Conservation (phyloP, 1,140 invertebrate species). For the Trichogramma pretiosum region DNA sequence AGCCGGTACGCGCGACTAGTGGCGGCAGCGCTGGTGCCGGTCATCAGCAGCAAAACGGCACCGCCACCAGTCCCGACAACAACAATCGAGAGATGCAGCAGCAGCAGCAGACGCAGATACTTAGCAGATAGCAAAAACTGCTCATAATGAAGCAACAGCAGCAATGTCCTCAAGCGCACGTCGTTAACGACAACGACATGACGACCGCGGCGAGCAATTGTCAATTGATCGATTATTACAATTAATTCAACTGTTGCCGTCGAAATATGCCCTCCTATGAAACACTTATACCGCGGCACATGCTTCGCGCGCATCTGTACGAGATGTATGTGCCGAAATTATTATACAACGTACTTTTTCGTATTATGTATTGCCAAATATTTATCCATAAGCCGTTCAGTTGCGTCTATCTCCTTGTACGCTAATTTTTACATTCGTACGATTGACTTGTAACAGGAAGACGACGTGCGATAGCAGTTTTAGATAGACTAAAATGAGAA, state of each 20-base stretch:
- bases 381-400: slow-evolving; percentile 1
- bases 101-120: slow-evolving; percentile 31
- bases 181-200: no score
- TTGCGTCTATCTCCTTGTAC: not conserved
- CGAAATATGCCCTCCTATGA: no score
- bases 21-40: slow-evolving; percentile 6
- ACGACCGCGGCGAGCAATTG: no score
- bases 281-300: no score
- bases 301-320: no score
- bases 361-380: slow-evolving; percentile 20
- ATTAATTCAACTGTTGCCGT: no score
- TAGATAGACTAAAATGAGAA: not conserved
- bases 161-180: slow-evolving; percentile 25
- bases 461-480: no score
- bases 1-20: slow-evolving; percentile 29
- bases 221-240: no score
- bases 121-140: slow-evolving; percentile 39
- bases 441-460: no score
- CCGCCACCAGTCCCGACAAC: slow-evolving; percentile 24
- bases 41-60: not conserved
- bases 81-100: slow-evolving; percentile 29
- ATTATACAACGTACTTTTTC: not conserved
- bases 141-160: slow-evolving; percentile 29
- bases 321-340: slow-evolving; percentile 3
- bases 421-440: no score